A percentile compares a stretch with the other conserved stretches of the same genome.
These are phyloP conservation scores for Bubalus kerabau DNA, from an alignment of 2,113 vertebrate species.

Conservation along the genomic window DNA sequence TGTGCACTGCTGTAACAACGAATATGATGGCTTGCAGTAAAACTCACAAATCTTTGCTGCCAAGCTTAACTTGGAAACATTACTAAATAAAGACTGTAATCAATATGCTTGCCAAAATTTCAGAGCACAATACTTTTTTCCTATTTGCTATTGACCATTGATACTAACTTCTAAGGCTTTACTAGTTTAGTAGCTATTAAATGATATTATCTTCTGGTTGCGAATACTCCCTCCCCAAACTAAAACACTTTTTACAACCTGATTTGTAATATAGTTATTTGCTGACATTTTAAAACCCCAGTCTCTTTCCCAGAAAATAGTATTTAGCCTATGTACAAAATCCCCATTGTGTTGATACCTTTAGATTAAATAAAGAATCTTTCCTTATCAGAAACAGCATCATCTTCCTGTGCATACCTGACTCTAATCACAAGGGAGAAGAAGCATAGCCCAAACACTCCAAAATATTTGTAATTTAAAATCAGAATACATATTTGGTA, in stretches of 20 bases:
- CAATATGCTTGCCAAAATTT: constrained; percentile 35
- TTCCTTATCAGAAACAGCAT: not conserved
- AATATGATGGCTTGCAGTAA: constrained; percentile 39
- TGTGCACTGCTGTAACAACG: constrained; percentile 1
- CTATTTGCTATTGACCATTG: not conserved
- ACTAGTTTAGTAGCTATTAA: constrained; percentile 45
- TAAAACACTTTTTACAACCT: not conserved
- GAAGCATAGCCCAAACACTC: constrained; percentile 28
- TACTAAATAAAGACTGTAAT: constrained; percentile 48
- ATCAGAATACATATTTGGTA: not conserved
- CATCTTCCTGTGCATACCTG: not conserved
- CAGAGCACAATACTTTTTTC: not conserved
- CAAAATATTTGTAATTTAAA: constrained; percentile 25
- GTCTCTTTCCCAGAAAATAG: not conserved
- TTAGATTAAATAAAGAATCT: constrained; percentile 9
- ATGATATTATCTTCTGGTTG: constrained; percentile 39
- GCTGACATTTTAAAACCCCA: not conserved
- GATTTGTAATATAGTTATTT: not conserved
- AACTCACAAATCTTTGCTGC: constrained; percentile 38
- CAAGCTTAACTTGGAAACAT: constrained; percentile 38
- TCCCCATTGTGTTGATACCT: not conserved
- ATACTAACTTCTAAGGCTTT: not conserved
- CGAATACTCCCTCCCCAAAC: not conserved
- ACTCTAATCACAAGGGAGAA: not conserved
- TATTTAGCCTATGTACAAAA: not conserved